Evolutionary conservation across 92 coral and sea anemone species (phyloP).

Genomic region (Zoanthus sociatus): DNA sequence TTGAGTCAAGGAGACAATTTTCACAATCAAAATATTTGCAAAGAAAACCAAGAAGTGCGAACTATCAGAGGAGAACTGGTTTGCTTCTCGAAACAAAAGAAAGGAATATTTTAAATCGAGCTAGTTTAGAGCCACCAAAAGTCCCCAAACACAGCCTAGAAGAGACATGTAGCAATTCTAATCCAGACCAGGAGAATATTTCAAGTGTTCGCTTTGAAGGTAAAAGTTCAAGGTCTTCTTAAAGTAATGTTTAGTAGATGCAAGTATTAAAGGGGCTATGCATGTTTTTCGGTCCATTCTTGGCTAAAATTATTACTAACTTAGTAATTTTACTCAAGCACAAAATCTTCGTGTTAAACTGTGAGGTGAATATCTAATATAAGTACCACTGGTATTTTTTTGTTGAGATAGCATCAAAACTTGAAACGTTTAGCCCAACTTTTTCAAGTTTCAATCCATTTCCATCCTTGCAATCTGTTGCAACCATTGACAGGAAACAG

Average conservation of each 20-base stretch:
- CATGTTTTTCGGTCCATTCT: no score
- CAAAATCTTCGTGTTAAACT: no score
- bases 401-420: no score
- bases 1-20: conserved; percentile 1
- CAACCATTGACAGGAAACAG: no score
- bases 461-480: no score
- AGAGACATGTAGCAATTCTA: background rate
- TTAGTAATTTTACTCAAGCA: no score
- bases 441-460: no score
- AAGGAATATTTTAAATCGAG: background rate
- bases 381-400: no score
- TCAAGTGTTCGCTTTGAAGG: background rate
- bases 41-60: conserved; percentile 1
- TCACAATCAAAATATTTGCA: conserved; percentile 12
- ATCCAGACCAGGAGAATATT: background rate
- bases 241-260: background rate
- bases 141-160: conserved; percentile 39
- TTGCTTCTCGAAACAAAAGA: background rate
- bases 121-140: conserved; percentile 8
- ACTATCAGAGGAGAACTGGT: background rate
- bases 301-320: no score
- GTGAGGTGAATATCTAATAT: no score
- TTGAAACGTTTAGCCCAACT: no score
- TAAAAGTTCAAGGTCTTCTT: background rate
- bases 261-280: no score